Evolutionary conservation across 2,888 invertebrate genomes (phyloP).

Genomic region (Phlogophora meticulosa): DNA sequence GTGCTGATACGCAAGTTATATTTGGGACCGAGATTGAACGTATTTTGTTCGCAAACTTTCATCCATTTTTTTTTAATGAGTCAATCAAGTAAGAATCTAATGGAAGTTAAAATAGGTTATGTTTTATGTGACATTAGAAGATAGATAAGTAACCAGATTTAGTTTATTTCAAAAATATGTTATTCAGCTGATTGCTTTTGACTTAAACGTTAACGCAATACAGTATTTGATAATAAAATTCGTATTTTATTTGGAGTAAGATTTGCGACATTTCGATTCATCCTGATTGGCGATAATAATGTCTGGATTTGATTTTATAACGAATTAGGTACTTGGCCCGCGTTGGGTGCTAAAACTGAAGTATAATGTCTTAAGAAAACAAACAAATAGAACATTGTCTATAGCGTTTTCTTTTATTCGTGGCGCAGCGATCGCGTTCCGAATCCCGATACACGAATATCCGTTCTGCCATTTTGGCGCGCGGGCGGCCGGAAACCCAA

Average conservation of each 20-base stretch:
- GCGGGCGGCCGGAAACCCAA: conserved; percentile 88
- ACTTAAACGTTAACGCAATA: neutral
- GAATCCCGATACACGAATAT: conserved; percentile 86
- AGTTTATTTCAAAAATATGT: neutral
- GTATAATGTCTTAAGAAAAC: conserved; percentile 6
- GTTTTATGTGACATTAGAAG: too few species aligned
- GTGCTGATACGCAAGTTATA: conserved; percentile 47
- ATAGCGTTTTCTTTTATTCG: conserved; percentile 72
- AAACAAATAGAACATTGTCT: conserved; percentile 73
- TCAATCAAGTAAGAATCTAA: neutral
- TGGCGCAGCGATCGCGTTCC: conserved; percentile 71
- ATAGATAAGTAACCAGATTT: too few species aligned
- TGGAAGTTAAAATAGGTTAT: neutral
- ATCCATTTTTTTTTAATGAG: neutral
- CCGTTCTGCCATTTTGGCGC: conserved; percentile 89
- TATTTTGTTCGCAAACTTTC: neutral
- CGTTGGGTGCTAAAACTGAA: conserved; percentile 43
- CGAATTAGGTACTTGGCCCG: conserved; percentile 10
- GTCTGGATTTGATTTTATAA: neutral
- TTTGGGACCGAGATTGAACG: conserved; percentile 29
- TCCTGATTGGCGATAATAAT: neutral
- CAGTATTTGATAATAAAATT: neutral
- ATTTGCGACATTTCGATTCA: neutral
- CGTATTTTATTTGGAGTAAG: neutral
- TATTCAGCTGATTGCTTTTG: conserved; percentile 4